Base-by-base conservation (phyloP, 1,140 invertebrate species). In the Sarcophaga peregrina region DNA sequence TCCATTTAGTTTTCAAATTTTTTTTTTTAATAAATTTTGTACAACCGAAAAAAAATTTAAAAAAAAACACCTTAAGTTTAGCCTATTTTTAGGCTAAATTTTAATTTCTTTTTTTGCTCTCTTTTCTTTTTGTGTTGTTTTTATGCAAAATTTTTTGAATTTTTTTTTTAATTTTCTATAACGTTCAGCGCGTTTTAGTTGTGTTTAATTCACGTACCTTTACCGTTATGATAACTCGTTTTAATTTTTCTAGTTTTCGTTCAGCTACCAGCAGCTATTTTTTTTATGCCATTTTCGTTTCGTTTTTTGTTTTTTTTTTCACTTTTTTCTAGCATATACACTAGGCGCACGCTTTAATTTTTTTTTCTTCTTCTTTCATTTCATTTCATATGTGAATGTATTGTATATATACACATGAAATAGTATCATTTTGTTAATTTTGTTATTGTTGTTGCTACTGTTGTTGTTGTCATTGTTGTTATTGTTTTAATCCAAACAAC, bases 211-310 rank as follows among this genome's bases (percentile, higher is more conserved):
- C 75, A 47, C 75, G 75, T 52, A 20, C 25, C 48, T 17, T 78
- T 50, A 78, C n/a, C 75, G 75, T 78, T 78, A 52, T 78, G 75
- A 78, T 78, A 78, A 78, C 75, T 78, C 75, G 47, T 78, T 78
- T 78, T 37, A 37, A 78, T 78, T 78, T 78, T 52, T 78, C 75
- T 78, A 78, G 75, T 78, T 78, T 78, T 78, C 75, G 75, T 78
- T 46, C 20, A 78, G 75, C 75, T 78, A 78, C 75, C 47, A 50
- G 20, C 20, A 78, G 75, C 75, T 78, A 78, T 78, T 78, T 37
- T 78, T 37, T 37, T 37, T 37, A 37, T 37, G 25, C 25, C 25
- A 37, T 37, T 37, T 37, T 37, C 25, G 4, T 37, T 37, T 37
- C 25, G 25, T 37, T 37, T 37, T 37, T 37, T 37, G 1, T 4